Base-by-base conservation (phyloP, 2,888 invertebrate species). In the Zele albiditarsus region DNA sequence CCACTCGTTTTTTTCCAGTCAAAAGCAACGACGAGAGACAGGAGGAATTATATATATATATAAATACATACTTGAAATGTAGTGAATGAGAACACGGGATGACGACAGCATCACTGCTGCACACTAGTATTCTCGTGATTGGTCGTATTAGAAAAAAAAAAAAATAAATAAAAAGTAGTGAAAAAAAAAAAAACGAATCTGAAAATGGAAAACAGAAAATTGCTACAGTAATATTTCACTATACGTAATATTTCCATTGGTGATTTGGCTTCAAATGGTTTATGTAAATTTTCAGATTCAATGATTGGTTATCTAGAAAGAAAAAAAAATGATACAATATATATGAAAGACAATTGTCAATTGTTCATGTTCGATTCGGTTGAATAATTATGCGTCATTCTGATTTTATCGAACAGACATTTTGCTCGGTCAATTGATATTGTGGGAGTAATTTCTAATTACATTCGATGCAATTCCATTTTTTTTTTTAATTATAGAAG, bases 1-100 rank as follows among this genome's bases (percentile, higher is more conserved):
- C 77, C 65, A 68, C 74, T 78, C 77, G 66, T 78, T 79, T 77
- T 71, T 76, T 80, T 77, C 74, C 42, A 31, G 58, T 63, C 53
- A 49, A 16, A 46, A 63, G n/a, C 16, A 27, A 66, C 46, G 27
- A 66, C 16, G 27, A 25, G 38, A 66, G 46, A 46, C 46, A 25
- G 28, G 4, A n/a, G 31, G 31, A 62, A 62, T 27, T 8, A 31
- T 63, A 20, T 20, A 16, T 63, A 63, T 63, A 62, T 31, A 62
- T 28, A 63, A 12, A 63, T 20, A 63, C 20, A 27, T 60, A 58
- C 20, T 8, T 53, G 53, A 20, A 20, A 8, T 8, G 53, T 20
- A 20, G 53, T 20, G 20, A 20, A 53, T 4, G 20, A 53, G 53
- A 20, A 53, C 8, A 20, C 53, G 53, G 3, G 6, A 53, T 20